Base-by-base conservation (phyloP, 2,113 vertebrate species). In the rabbit (Oryctolagus cuniculus) region DNA sequence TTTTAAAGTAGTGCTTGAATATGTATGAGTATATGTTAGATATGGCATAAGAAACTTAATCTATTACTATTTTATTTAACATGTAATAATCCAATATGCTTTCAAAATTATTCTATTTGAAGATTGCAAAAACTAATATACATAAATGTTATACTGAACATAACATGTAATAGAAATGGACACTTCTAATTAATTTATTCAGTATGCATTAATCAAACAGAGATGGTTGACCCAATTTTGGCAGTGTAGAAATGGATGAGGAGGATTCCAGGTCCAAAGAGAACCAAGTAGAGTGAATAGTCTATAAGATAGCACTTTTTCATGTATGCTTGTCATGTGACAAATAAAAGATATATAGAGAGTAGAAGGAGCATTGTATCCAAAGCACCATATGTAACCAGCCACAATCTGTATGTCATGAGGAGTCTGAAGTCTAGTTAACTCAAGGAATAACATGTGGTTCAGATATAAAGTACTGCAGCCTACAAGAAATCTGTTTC, bases 141-240 rank as follows among this genome's bases (percentile, higher is more conserved):
- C 10, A 61, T 16, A 63, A 87, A 78, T 44, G 38, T 36, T 83
- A 85, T 88, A 5, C 15, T 66, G 31, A 87, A 24, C 15, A 63
- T 51, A 70, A 51, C 0, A 16, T 1, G 13, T 81, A 74, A 73
- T 72, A 17, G 82, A 88, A 74, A 77, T 10, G 61, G 49, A 51
- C 3, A 89, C 19, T 67, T 49, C 86, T 38, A 34, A 91, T 75
- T 82, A 51, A 85, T 58, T 66, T 55, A 79, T 78, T 95, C 66
- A 51, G 24, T 64, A 69, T 63, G 8, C 10, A 78, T 70, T 74
- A 81, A 74, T 6, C 67, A 72, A 82, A 27, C 34, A 87, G 53
- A 90, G 17, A 6, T 69, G 24, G 25, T 10, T 2, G 34, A 61
- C 21, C n/a, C 38, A 31, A 73, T 6, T 34, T 10, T 69, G 27